Base-by-base conservation (phyloP, 2,113 vertebrate species). In the Larimichthys polyactis region DNA sequence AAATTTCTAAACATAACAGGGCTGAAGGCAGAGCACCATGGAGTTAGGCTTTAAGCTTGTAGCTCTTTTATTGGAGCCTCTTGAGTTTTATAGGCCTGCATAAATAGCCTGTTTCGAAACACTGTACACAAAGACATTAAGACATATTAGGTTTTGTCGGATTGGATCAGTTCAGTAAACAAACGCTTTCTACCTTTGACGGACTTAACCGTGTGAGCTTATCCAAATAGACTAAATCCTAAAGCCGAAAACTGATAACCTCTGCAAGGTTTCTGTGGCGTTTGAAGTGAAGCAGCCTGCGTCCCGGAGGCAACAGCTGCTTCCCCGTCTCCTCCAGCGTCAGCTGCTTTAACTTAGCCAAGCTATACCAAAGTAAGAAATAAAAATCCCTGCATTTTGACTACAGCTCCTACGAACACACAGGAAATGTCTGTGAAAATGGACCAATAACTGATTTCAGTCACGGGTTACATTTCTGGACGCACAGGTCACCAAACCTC, bases 221-320 rank as follows among this genome's bases (percentile, higher is more conserved):
- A 90, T 90, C 78, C 81, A 70, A 87, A 89, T 17, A 70, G 43
- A 22, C 27, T 58, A 76, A 87, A 81, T 74, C 81, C 8, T 52
- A 24, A 57, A 85, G 67, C 46, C 15, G 54, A 76, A 65, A 82
- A 71, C 52, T 58, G 89, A 92, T 85, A 82, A 88, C 80, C 72
- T 90, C 71, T 75, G 66, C 63, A 4, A 60, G 75, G 49, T 73
- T 46, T 74, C 51, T 22, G 71, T 0, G 36, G 58, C 27, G 82
- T 81, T 83, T 90, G 75, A 85, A 71, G 76, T 81, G 83, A 67
- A 63, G 49, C 68, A 69, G 11, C n/a, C 12, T 44, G 80, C 17
- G 66, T 58, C 71, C 72, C 6, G 17, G 54, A 90, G 74, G 78
- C 75, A 86, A 73, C 92, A 92, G 91, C 90, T 92, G 90, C 65